Percentiles rank a stretch among this genome's conserved stretches.
phyloP scores from a whole-genome alignment of 2,113 vertebrate genomes.

The Saguinus imperator region DNA sequence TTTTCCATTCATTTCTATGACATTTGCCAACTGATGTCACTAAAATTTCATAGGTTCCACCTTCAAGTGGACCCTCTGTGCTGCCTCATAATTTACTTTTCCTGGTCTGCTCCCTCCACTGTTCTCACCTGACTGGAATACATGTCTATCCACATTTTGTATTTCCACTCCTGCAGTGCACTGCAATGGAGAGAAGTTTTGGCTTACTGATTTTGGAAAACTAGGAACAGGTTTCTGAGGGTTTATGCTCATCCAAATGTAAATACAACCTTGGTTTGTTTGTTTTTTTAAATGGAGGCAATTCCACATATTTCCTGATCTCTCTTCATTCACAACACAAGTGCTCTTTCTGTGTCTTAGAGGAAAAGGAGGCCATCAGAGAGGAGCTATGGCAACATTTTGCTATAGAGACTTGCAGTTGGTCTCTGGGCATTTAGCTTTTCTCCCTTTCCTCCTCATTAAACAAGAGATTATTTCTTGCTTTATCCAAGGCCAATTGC shows the following conservation, averaged over 20 bases:
- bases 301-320: not conserved
- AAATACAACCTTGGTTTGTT: not conserved
- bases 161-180: not conserved
- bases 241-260: not conserved
- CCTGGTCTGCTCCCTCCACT: not conserved
- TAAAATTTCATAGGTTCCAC: not conserved
- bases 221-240: not conserved
- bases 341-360: not conserved
- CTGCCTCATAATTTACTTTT: not conserved
- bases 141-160: not conserved
- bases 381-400: not conserved
- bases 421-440: not conserved
- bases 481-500: not conserved
- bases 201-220: not conserved
- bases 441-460: not conserved
- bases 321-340: not conserved
- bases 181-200: not conserved
- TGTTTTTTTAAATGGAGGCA: not conserved
- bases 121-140: not conserved
- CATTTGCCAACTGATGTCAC: not conserved
- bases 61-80: not conserved
- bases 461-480: not conserved
- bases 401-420: not conserved
- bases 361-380: not conserved
- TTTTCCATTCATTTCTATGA: constrained; percentile 30